Evolutionary conservation across 2,113 vertebrate genomes (phyloP), one percentile per base, ranked within the genome.

Genomic region (Falco punctatus): DNA sequence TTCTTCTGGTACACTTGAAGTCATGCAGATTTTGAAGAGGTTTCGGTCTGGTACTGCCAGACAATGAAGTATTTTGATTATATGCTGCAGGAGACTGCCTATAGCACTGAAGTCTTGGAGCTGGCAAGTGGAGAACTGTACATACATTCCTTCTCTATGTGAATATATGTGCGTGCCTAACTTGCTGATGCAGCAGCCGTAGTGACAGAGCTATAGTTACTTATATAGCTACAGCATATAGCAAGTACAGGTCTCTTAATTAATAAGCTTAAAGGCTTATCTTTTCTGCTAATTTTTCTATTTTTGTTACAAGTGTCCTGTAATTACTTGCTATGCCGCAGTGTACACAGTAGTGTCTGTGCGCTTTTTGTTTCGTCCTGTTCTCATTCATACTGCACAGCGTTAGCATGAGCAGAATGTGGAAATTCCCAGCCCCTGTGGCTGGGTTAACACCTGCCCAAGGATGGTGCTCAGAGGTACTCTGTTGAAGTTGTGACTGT

Each of bases 91-190:
- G 23, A 49, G 48, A 22, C 18, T 44, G 40, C 26, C 19, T 52
- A 17, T 15, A 55, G 23, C 21, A 10, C 15, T 54, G n/a, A 73
- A 72, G 33, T 42, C 32, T 69, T 9, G 10, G 54, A 48, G 33
- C 30, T 72, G 1, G 0, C 8, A 54, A 48, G 21, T 33, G 51
- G 15, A 48, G 61, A 66, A 35, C 8, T 74, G 28, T 30, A 17
- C 1, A 0, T 13, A 4, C 5, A 3, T 72, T 40, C 17, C 22
- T 69, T 38, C 32, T 42, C 1, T 46, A 10, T 5, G 3, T 35
- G 23, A 28, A 13, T 15, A 1, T 11, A 15, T 2, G 8, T 14
- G 14, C 9, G n/a, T 16, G 3, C 26, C 5, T 67, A 27, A 32
- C 13, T 26, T 13, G 28, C 26, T 38, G 32, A 1, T 65, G 44